Evolutionary conservation across 2,113 vertebrate genomes (phyloP).

Genomic region (Melanotaenia duboulayi): DNA sequence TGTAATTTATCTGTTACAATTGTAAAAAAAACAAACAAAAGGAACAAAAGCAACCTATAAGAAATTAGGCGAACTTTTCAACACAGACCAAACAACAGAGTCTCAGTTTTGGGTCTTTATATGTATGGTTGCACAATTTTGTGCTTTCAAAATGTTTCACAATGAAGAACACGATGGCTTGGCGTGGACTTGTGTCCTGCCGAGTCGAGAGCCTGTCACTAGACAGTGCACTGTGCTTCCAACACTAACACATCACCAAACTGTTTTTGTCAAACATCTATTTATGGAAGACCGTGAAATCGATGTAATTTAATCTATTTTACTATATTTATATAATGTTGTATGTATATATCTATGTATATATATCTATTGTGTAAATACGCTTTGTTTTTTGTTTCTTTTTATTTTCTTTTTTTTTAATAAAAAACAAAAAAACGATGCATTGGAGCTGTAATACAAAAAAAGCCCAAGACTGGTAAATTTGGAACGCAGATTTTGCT

Average conservation of each 20-base stretch:
- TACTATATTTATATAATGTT: conserved; percentile 96
- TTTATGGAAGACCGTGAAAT: conserved; percentile 91
- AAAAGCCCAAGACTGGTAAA: conserved; percentile 38
- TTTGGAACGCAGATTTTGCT: conserved; percentile 39
- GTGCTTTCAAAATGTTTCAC: conserved; percentile 31
- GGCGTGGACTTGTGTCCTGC: neutral
- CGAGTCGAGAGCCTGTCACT: conserved; percentile 50
- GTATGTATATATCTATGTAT: conserved; percentile 73
- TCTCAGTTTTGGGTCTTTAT: conserved; percentile 41
- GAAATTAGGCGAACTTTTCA: conserved; percentile 17
- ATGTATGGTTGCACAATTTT: conserved; percentile 35
- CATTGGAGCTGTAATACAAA: conserved; percentile 62
- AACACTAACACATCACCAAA: conserved; percentile 82
- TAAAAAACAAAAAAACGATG: conserved; percentile 47
- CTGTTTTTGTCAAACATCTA: conserved; percentile 88
- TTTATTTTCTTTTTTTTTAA: conserved; percentile 45
- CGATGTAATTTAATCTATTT: conserved; percentile 98
- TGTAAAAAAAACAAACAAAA: conserved; percentile 52
- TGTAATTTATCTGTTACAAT: conserved; percentile 71
- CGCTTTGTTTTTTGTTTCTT: conserved; percentile 63
- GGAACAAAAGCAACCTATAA: conserved; percentile 11
- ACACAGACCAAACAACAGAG: conserved; percentile 14
- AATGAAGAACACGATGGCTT: conserved; percentile 24
- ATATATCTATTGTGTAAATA: conserved; percentile 85
- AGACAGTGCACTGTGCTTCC: conserved; percentile 87